Base-by-base conservation (phyloP, 2,797 vertebrate genomes). In the Orientallactaga sibirica region DNA sequence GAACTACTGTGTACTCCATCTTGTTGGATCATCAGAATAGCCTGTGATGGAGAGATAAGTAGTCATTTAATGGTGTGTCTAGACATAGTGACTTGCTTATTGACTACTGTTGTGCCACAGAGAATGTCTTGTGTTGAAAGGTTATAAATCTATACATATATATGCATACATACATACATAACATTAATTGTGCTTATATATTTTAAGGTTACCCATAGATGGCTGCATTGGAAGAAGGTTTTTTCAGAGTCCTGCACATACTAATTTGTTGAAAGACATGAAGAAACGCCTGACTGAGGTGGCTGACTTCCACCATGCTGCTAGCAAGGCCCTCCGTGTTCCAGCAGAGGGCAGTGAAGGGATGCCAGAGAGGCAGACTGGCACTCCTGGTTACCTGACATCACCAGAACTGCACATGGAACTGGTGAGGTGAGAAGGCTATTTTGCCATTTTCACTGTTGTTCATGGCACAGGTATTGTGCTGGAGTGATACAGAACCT, bases 301-400 rank as follows among this genome's bases (percentile, higher is more conserved):
- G 89, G 99, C 99, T 0, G 99, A 99, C 96, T 99, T 99, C 97
- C 99, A 99, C 97, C 99, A 99, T 0, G 98, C 98, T 74, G 99
- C 99, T 77, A 99, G 99, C 96, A 99, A 99, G 97, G 99, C 99
- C 15, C 97, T 99, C 62, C 98, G 98, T 74, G 97, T 97, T 29
- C 97, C 97, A 67, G 94, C 97, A 84, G 98, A 98, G n/a, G 95
- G 96, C 94, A 97, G 95, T 3, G 98, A 98, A 76, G 97, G 96
- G 7, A 97, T 98, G 0, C 94, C 97, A 29, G 98, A 96, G 52
- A 97, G 97, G 4, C 96, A 96, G 2, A 97, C 97, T 74, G 82
- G 95, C 64, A 92, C 88, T 0, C 84, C 97, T 0, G 97, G 97
- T 33, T 98, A 98, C 95, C 98, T 99, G 97, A 99, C 99, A 18